Evolutionary conservation across 2,888 invertebrate genomes (phyloP), one percentile per base, ranked within the genome.

Genomic region (Agriopis aurantiaria): DNA sequence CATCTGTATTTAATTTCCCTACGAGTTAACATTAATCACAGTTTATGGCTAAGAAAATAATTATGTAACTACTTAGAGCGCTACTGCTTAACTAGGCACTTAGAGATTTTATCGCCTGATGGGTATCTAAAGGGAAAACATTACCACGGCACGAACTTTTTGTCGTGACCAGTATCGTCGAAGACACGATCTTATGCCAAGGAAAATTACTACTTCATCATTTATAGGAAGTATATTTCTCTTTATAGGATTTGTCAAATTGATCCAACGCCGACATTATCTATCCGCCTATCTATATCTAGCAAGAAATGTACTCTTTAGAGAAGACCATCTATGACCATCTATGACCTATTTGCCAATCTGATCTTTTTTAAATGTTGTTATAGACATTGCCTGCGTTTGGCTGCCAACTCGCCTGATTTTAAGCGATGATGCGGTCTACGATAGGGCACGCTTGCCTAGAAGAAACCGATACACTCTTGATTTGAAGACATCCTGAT

Each of bases 21-120:
- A 55, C 46, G 51, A 56, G 60, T 53, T 51, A 61, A 23, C 67
- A 17, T 49, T 33, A 62, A 52, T 62, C 45, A 45, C 52, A 3
- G 41, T 68, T 68, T 58, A 68, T 63, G 10, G 23, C 52, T 52
- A 4, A 45, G 23, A 67, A 51, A 67, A 68, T 63, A 64, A 51
- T 51, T 11, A 58, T 56, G 43, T 52, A 57, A 46, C 45, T 45
- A 62, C 33, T 33, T 33, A 33, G 9, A 41, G 17, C 9, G 46
- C 53, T 66, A 66, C 52, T 46, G 52, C 46, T 14, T 46, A 41
- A 33, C 23, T 45, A 57, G 33, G 43, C 9, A 61, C 61, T 51
- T 55, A 66, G 8, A 55, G 40, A 48, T 59, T 61, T 40, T 61
- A 51, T 61, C 48, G 11, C 59, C n/a, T n/a, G 33, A 48, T 59